Evolutionary conservation across 2,113 vertebrate species (phyloP).

Genomic region (Pachycephala philippinensis): DNA sequence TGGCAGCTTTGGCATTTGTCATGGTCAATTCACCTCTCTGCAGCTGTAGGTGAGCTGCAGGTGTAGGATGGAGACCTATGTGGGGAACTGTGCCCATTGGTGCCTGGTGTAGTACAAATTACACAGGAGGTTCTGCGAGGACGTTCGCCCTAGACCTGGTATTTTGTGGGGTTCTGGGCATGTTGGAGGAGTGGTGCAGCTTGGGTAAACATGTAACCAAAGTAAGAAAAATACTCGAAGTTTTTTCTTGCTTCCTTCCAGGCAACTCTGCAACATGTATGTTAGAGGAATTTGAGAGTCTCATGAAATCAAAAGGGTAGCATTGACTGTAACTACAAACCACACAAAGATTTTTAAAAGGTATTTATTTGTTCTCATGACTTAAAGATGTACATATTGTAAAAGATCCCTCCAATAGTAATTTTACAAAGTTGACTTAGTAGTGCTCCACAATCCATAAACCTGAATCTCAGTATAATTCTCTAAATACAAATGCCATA

Average conservation of each 20-base stretch:
- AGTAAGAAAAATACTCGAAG: not conserved
- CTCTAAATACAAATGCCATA: not conserved
- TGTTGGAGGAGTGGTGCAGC: not conserved
- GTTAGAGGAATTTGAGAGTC: not conserved
- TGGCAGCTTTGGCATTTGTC: not conserved
- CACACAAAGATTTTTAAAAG: not conserved
- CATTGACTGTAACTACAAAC: not conserved
- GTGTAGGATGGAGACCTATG: accelerated
- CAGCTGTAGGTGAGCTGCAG: not conserved
- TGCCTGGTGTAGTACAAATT: not conserved
- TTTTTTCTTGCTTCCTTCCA: not conserved
- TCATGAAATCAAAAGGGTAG: not conserved
- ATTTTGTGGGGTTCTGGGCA: not conserved
- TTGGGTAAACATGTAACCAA: not conserved
- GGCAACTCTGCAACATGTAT: not conserved
- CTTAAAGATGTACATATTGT: not conserved
- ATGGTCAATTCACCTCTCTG: not conserved
- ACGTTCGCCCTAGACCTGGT: not conserved
- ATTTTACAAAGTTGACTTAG: not conserved
- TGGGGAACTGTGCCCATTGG: not conserved
- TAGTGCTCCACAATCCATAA: not conserved
- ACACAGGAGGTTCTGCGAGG: accelerated
- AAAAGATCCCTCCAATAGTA: not conserved
- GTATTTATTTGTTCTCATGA: not conserved
- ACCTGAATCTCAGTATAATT: not conserved